Evolutionary conservation across 30 jellyfish, hydroid and myxozoan genomes (phyloP).

Genomic region (Rhopilema esculentum): DNA sequence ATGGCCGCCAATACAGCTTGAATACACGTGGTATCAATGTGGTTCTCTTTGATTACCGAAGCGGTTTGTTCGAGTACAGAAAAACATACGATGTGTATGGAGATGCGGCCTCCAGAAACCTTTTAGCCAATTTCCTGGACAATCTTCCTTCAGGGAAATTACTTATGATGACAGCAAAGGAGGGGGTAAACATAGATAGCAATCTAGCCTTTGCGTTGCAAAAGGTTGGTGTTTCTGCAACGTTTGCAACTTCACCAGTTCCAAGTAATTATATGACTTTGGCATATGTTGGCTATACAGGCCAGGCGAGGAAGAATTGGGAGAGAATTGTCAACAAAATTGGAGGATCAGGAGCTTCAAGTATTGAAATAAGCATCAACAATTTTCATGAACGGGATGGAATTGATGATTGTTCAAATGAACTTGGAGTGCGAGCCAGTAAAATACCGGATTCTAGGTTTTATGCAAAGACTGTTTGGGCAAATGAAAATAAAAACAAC

Average conservation of each 20-base stretch:
- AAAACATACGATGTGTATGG: background rate
- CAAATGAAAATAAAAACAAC: background rate
- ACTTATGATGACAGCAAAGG: slow-evolving; percentile 34
- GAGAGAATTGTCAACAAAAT: background rate
- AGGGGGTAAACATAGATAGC: background rate
- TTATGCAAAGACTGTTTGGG: background rate
- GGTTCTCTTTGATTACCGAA: no score
- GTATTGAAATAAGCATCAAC: background rate
- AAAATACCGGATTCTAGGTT: slow-evolving; percentile 31
- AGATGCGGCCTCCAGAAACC: background rate
- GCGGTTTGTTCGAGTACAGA: slow-evolving; percentile 33
- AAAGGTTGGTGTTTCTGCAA: slow-evolving; percentile 44
- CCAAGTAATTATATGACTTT: background rate
- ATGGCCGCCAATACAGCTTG: no score
- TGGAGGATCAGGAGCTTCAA: slow-evolving; percentile 6
- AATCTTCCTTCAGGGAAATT: slow-evolving; percentile 27
- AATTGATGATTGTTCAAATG: slow-evolving; percentile 52
- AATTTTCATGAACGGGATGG: slow-evolving; percentile 24
- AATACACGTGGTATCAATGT: no score
- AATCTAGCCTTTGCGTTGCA: slow-evolving; percentile 18
- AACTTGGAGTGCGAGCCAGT: slow-evolving; percentile 46
- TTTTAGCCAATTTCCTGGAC: background rate
- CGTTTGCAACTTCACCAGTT: slow-evolving; percentile 18
- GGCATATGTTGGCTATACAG: slow-evolving; percentile 53
- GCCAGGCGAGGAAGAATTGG: slow-evolving; percentile 42